phyloP scores from a whole-genome alignment of 1,140 invertebrate genomes.

The Dryas iulia region DNA sequence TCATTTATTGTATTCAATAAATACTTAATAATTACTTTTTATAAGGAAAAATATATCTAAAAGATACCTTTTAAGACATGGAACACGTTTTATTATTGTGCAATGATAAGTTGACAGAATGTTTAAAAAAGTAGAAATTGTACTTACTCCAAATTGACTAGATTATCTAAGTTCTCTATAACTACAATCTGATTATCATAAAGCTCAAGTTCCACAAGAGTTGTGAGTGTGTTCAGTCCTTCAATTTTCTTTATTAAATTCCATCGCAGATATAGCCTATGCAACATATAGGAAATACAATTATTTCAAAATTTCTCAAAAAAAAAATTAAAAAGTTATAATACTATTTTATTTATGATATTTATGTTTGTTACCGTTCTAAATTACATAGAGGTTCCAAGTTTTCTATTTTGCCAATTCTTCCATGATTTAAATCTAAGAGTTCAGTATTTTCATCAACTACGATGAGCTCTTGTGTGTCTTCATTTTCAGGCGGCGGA shows the following conservation, averaged over 20 bases:
- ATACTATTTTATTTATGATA: not conserved
- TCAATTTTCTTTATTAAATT: slow-evolving; percentile 98
- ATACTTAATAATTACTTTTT: too few species aligned
- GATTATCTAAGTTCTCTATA: slow-evolving; percentile 93
- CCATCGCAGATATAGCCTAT: slow-evolving; percentile 91
- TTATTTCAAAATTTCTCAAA: not conserved
- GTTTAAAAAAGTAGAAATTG: too few species aligned
- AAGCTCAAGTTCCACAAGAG: slow-evolving; percentile 93
- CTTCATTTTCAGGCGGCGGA: slow-evolving; percentile 50
- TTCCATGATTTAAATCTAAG: slow-evolving; percentile 92
- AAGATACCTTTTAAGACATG: not conserved
- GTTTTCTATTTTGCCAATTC: slow-evolving; percentile 91
- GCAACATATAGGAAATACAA: slow-evolving; percentile 20
- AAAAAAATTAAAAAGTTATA: not conserved
- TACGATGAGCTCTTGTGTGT: slow-evolving; percentile 68
- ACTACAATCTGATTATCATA: slow-evolving; percentile 97
- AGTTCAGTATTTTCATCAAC: slow-evolving; percentile 71
- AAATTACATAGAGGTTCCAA: slow-evolving; percentile 87
- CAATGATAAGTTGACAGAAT: not conserved
- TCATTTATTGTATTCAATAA: too few species aligned
- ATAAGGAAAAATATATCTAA: not conserved
- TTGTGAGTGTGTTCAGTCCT: slow-evolving; percentile 88
- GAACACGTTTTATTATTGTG: not conserved
- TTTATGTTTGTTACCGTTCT: slow-evolving; percentile 80
- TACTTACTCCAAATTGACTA: slow-evolving; percentile 95